Evolutionary conservation across 2,888 invertebrate genomes (phyloP), one percentile per base, ranked within the genome.

Genomic region (Chelonus formosanus): DNA sequence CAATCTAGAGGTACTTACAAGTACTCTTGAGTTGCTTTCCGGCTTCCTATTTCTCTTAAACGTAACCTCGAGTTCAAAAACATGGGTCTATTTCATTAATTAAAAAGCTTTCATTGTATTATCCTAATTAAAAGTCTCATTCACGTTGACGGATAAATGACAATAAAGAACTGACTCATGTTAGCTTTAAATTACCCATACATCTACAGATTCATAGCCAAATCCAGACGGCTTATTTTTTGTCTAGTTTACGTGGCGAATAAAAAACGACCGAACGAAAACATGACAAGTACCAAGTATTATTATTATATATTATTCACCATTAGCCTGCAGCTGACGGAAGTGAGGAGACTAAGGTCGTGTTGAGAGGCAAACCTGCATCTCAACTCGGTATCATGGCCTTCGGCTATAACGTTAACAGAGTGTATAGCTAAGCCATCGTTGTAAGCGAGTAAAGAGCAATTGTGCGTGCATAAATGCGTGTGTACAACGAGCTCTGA

Each of bases 311-410:
- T 76, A 75, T 77, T 76, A 79, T 76, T 78, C 76, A 74, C 76
- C 74, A 80, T 79, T 78, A 79, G 79, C 77, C 79, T 78, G 79
- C 80, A 80, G 79, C 80, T 80, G 81, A 80, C 81, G 81, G 81
- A 81, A 81, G 80, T 76, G 75, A 76, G 62, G 74, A 73, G 76
- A 75, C 79, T 79, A 80, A 81, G 81, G 81, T 80, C 80, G 77
- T 69, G 56, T 70, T 71, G 67, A 73, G 75, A 76, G 73, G 73
- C 77, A 75, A 76, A 73, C 77, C 76, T 78, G 80, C 80, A 80
- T 81, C 81, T 80, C 75, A 75, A 77, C 75, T 70, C 76, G 75
- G 71, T 74, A 75, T 69, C 71, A 69, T 75, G 80, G 80, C 81
- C 80, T 80, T 80, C 79, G 75, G 70, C 65, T 68, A 34, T 50